Conservation (phyloP, 2,888 invertebrate species). For the Cordylochernes scorpioides region DNA sequence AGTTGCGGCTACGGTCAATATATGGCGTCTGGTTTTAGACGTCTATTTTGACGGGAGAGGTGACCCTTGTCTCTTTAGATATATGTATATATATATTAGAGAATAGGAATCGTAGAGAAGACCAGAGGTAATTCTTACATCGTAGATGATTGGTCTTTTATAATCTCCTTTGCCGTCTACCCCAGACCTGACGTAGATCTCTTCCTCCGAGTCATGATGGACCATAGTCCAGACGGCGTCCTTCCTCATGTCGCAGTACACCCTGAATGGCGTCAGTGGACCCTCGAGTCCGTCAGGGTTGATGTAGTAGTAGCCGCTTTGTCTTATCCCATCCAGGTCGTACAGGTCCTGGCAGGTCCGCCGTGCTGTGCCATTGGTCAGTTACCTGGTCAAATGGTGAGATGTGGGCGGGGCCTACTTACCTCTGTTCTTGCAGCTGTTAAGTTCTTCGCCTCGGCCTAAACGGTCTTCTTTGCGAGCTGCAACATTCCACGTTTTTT, state of each 20-base stretch:
- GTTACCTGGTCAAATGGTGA: background rate
- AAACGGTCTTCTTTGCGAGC: slow-evolving; percentile 8
- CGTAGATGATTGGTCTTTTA: slow-evolving; percentile 13
- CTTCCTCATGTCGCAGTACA: slow-evolving; percentile 12
- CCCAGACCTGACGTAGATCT: slow-evolving; percentile 14
- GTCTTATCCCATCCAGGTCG: slow-evolving; percentile 10
- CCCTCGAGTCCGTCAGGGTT: slow-evolving; percentile 14
- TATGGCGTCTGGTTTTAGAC: too few relatives aligned
- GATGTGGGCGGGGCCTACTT: slow-evolving; percentile 1
- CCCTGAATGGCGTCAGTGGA: slow-evolving; percentile 13
- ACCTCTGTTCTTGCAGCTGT: slow-evolving; percentile 11
- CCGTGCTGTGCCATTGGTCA: slow-evolving; percentile 5
- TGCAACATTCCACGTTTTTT: too few relatives aligned
- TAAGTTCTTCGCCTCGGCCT: slow-evolving; percentile 8
- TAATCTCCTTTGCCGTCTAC: slow-evolving; percentile 14
- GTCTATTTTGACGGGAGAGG: too few relatives aligned
- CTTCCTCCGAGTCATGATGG: slow-evolving; percentile 16
- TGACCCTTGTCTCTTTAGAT: too few relatives aligned
- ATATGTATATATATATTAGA: too few relatives aligned
- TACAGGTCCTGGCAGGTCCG: slow-evolving; percentile 14
- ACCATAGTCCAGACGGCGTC: slow-evolving; percentile 13
- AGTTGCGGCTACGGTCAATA: too few relatives aligned
- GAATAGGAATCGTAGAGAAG: too few relatives aligned
- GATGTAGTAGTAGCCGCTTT: slow-evolving; percentile 14
- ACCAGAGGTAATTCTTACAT: too few relatives aligned